Percentiles rank a stretch among this genome's conserved stretches.
Conservation (phyloP, 2,113 vertebrate species). For the Vulpes lagopus region DNA sequence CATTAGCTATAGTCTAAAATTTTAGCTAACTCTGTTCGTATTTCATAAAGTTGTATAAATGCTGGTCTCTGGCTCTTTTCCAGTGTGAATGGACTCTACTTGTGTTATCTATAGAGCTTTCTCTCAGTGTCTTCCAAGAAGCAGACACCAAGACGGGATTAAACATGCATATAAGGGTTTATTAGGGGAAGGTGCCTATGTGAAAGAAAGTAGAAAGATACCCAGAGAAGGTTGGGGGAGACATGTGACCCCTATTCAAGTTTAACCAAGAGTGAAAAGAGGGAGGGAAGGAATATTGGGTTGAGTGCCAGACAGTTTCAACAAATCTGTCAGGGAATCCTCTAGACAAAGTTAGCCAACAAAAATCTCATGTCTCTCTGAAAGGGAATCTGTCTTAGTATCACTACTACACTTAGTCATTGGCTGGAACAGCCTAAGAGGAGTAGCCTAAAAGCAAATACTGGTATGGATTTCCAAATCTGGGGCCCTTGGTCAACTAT, state of each 20-base stretch:
- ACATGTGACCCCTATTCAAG: not conserved
- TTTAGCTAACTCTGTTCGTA: constrained; percentile 18
- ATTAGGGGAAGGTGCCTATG: not conserved
- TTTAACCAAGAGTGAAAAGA: not conserved
- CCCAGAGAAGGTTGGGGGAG: not conserved
- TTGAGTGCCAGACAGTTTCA: not conserved
- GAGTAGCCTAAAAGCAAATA: not conserved
- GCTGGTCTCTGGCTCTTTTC: not conserved
- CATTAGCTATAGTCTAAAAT: not conserved
- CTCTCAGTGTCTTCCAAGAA: not conserved
- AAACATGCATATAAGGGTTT: not conserved
- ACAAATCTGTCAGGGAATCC: not conserved
- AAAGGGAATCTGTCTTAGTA: not conserved
- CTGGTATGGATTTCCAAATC: not conserved
- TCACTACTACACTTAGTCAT: not conserved
- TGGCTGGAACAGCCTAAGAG: not conserved
- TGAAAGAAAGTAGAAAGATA: not conserved
- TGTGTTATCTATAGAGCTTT: not conserved
- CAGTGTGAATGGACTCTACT: not conserved
- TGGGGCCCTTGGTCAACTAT: not conserved
- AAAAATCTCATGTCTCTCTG: not conserved
- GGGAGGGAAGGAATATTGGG: not conserved
- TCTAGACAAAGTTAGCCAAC: not conserved
- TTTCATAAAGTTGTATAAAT: not conserved
- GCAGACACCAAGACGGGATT: not conserved